These are phyloP conservation scores for Thripadectes ignobilis DNA, from an alignment of 2,797 vertebrate species.

Conservation along the genomic window DNA sequence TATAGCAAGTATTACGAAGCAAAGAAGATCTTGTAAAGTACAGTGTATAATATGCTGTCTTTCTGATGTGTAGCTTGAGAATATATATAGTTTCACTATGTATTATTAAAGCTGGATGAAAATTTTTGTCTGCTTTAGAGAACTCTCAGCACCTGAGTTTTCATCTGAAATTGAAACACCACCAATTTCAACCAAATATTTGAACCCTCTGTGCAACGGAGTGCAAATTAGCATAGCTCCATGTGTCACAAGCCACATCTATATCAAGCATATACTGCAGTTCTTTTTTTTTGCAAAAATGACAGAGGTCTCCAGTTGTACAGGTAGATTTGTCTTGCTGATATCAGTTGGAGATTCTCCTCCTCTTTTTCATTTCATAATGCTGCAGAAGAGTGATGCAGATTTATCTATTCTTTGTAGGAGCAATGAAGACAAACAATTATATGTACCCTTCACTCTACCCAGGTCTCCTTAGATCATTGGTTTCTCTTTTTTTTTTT, in stretches of 20 bases:
- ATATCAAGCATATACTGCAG: not conserved
- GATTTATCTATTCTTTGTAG: not conserved
- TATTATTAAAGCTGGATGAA: not conserved
- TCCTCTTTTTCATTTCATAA: not conserved
- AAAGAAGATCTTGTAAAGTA: not conserved
- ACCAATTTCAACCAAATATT: not conserved
- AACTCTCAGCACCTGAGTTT: not conserved
- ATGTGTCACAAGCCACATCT: not conserved
- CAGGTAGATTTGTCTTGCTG: not conserved
- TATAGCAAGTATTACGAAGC: not conserved
- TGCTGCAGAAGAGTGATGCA: not conserved
- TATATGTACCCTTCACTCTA: not conserved
- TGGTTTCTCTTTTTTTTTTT: not conserved
- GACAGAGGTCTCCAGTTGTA: not conserved
- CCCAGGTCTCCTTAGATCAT: not conserved
- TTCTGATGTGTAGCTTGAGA: not conserved
- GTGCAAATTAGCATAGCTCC: not conserved
- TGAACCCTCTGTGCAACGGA: not conserved
- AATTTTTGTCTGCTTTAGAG: not conserved
- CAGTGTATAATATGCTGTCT: not conserved
- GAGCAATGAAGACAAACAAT: not conserved
- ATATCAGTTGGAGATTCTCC: not conserved
- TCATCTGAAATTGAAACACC: not conserved
- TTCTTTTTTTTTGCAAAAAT: not conserved
- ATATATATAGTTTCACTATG: not conserved